A percentile compares a stretch with the other conserved stretches of the same genome.
Conservation (phyloP, 2,113 vertebrate genomes). For the Narcine bancroftii region DNA sequence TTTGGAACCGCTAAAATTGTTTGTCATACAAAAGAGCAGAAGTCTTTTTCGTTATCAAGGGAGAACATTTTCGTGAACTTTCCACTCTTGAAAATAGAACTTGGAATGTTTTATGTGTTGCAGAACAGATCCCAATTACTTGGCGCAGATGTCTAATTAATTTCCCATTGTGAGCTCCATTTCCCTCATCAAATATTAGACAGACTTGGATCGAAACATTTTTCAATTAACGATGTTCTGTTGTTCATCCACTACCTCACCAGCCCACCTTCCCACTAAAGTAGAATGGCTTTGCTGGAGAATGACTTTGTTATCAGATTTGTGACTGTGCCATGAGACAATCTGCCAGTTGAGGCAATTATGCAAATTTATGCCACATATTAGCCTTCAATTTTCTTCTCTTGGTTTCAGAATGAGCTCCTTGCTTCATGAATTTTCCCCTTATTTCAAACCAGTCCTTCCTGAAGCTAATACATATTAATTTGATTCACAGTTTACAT, state of each 20-base stretch:
- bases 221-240: neutral
- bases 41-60: neutral
- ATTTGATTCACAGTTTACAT: neutral
- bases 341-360: neutral
- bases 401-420: neutral
- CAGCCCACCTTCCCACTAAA: neutral
- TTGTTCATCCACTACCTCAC: no score
- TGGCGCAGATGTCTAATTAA: neutral
- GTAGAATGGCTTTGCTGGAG: neutral
- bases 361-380: constrained; percentile 12
- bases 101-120: constrained; percentile 1
- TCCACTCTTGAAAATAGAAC: neutral
- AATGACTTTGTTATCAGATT: neutral
- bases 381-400: neutral
- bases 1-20: neutral
- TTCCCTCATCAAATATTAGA: neutral
- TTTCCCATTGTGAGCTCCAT: neutral
- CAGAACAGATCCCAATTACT: neutral
- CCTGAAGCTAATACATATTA: neutral
- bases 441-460: neutral
- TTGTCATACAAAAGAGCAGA: neutral
- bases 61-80: constrained; percentile 1
- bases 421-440: constrained; percentile 22
- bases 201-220: neutral
- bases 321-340: neutral